Evolutionary conservation across 2,797 vertebrate genomes (phyloP).

Genomic region (Alosa sapidissima): DNA sequence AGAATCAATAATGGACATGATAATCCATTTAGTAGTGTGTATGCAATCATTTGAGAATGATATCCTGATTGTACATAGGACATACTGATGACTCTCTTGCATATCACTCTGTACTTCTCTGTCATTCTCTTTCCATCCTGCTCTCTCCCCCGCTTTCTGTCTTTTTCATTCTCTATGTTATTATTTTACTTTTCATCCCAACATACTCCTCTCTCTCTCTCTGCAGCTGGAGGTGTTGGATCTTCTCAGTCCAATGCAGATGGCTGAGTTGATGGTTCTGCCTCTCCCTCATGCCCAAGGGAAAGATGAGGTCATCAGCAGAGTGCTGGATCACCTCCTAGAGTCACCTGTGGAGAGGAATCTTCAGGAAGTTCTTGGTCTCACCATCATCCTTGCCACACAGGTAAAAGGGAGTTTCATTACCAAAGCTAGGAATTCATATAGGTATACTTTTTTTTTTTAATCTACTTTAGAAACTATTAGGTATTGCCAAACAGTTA

Average conservation of each 20-base stretch:
- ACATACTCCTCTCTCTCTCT: neutral
- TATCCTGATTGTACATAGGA: neutral
- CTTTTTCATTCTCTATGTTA: neutral
- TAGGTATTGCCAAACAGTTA: too few species aligned
- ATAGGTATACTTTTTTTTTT: too few species aligned
- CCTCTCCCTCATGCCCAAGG: neutral
- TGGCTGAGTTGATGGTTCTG: constrained; percentile 20
- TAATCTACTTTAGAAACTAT: too few species aligned
- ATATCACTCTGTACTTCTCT: neutral
- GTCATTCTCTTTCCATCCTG: neutral
- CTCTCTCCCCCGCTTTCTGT: neutral
- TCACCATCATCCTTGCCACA: neutral
- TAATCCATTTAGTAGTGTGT: too few species aligned
- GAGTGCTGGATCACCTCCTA: constrained; percentile 24
- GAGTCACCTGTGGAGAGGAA: constrained; percentile 21
- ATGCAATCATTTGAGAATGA: too few species aligned
- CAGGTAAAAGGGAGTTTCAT: neutral
- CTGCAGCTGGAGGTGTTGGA: neutral
- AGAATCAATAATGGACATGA: too few species aligned
- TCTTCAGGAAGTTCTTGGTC: neutral
- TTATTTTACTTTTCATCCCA: neutral
- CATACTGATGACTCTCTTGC: neutral
- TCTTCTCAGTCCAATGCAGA: constrained; percentile 7
- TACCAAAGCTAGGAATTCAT: too few species aligned
- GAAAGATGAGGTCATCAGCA: constrained; percentile 15